These are phyloP conservation scores for Percopsis omiscomaycus DNA, from an alignment of 2,797 vertebrate species.

Conservation along the genomic window DNA sequence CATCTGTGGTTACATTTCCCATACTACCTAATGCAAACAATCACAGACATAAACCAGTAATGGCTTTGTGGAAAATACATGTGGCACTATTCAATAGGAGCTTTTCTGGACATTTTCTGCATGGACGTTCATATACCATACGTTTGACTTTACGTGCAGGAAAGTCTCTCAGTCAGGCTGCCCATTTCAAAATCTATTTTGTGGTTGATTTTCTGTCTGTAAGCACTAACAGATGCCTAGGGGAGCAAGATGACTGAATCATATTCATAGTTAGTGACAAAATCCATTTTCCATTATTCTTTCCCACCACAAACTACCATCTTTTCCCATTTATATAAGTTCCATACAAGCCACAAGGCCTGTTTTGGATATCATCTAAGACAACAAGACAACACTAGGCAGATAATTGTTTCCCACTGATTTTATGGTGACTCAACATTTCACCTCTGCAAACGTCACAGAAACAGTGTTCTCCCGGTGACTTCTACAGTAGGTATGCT, in stretches of 20 bases:
- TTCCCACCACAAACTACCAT: slow-evolving; percentile 14
- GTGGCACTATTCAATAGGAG: slow-evolving; percentile 18
- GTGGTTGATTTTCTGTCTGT: slow-evolving; percentile 30
- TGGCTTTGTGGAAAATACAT: slow-evolving; percentile 25
- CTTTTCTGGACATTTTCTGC: slow-evolving; percentile 1
- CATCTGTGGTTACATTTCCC: slow-evolving; percentile 21
- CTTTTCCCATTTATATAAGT: slow-evolving; percentile 8
- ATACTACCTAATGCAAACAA: slow-evolving; percentile 20
- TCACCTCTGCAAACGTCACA: slow-evolving; percentile 21
- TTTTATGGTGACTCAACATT: slow-evolving; percentile 50
- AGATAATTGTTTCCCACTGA: slow-evolving; percentile 18
- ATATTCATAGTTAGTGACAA: slow-evolving; percentile 2
- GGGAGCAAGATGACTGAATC: slow-evolving; percentile 5
- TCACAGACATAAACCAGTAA: slow-evolving; percentile 19
- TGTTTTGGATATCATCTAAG: slow-evolving; percentile 5
- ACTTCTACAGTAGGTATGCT: slow-evolving; percentile 1
- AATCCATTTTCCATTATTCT: slow-evolving; percentile 24
- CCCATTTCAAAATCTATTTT: slow-evolving; percentile 39
- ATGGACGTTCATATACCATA: not conserved
- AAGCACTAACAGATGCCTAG: slow-evolving; percentile 22
- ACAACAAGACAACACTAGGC: not conserved
- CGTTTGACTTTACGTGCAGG: slow-evolving; percentile 28
- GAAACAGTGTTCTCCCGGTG: slow-evolving; percentile 18
- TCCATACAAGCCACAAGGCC: slow-evolving; percentile 28
- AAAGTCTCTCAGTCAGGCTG: slow-evolving; percentile 39